Evolutionary conservation across 2,888 invertebrate species (phyloP), one percentile per base, ranked within the genome.

Genomic region (Caenorhabditis plicata): DNA sequence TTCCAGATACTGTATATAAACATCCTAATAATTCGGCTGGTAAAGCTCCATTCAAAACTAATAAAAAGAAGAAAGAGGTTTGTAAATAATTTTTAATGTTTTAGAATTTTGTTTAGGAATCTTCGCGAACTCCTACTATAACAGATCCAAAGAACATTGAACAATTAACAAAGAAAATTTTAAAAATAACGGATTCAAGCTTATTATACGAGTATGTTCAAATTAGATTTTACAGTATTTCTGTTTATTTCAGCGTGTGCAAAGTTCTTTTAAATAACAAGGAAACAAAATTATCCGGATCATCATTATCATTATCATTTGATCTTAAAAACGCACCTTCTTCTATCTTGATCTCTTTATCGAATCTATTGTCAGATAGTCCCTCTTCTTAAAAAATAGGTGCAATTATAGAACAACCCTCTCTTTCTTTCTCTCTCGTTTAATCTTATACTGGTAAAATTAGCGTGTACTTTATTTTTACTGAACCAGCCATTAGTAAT

Each of bases 141-240:
- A 22, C 38, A 17, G 8, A 11, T 19, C 15, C 17, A n/a, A 31
- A 42, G 15, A 25, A n/a, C n/a, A 27, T 53, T 1, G 60, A 53
- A 32, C 45, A 48, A 9, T 9, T 60, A 13, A 60, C 53, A 9
- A 41, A 41, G 8, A 44, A 35, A 19, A 25, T 60, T 23, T 44
- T 42, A n/a, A 25, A 45, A n/a, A 46, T 44, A 7, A 25, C 39
- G 11, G 60, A 60, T 32, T 26, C 43, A 2, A 27, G 42, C 22
- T 38, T 50, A 4, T 29, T 60, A 15, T 60, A 60, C 22, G 53
- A 49, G 60, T 53, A 20, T 39, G 52, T 32, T 47, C 3, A 9
- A 8, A 27, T 13, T 9, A 27, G 29, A 13, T 9, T 7, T 7
- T 27, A 27, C 29, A 9, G 29, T 27, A 27, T 7, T 27, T 9